Evolutionary conservation across 2,797 vertebrate genomes (phyloP).

Genomic region (Alca torda): DNA sequence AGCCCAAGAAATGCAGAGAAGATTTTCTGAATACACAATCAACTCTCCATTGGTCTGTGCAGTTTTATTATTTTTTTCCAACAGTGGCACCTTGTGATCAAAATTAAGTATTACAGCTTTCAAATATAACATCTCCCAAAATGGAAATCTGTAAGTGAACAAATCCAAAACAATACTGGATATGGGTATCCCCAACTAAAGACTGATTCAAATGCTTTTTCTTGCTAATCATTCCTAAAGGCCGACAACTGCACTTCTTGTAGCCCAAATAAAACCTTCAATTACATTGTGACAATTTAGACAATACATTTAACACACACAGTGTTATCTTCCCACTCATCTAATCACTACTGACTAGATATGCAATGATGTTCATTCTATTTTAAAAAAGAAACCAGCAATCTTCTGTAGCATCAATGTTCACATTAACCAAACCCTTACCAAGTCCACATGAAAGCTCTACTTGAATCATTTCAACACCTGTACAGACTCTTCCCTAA

Average conservation of each 20-base stretch:
- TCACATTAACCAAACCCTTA: background rate
- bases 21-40: background rate
- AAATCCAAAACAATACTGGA: background rate
- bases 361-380: background rate
- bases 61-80: background rate
- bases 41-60: background rate
- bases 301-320: background rate
- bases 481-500: background rate
- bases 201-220: background rate
- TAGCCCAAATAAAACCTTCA: background rate
- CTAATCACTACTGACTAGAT: slow-evolving; percentile 35
- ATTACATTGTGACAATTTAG: background rate
- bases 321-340: background rate
- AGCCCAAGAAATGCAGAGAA: background rate
- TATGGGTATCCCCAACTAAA: background rate
- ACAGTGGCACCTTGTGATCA: slow-evolving; percentile 21
- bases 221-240: background rate
- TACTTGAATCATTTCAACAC: background rate
- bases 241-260: background rate
- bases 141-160: background rate
- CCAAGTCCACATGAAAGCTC: background rate
- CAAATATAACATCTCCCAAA: background rate
- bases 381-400: background rate
- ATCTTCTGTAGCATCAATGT: background rate
- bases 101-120: background rate